A percentile compares a stretch with the other conserved stretches of the same genome.
Evolutionary conservation across 2,797 vertebrate species (phyloP).

Genomic region (Catamblyrhynchus diadema): DNA sequence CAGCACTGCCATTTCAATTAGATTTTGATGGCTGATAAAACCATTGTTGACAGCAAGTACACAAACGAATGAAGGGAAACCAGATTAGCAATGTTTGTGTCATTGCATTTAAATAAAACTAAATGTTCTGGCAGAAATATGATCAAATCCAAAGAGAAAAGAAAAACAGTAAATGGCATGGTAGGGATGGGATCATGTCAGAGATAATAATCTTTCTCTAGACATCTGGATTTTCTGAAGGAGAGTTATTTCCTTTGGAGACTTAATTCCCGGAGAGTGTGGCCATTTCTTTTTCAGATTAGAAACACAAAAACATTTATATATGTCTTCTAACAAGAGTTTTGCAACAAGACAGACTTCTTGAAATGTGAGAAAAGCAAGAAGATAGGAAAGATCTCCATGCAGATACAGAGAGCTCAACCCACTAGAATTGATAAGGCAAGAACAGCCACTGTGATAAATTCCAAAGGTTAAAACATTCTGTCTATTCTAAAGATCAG

Average conservation of each 20-base stretch:
- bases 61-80: constrained; percentile 62
- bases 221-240: constrained; percentile 36
- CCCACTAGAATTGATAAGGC: constrained; percentile 53
- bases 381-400: constrained; percentile 53
- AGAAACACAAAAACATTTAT: constrained; percentile 44
- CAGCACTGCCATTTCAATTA: constrained; percentile 72
- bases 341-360: constrained; percentile 48
- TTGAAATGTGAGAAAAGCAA: constrained; percentile 44
- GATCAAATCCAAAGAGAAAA: constrained; percentile 40
- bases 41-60: constrained; percentile 63
- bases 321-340: constrained; percentile 47
- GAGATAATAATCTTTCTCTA: neutral
- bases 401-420: constrained; percentile 49
- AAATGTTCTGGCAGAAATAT: constrained; percentile 46
- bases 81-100: constrained; percentile 65
- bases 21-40: constrained; percentile 74
- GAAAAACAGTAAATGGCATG: neutral
- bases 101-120: constrained; percentile 66
- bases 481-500: constrained; percentile 62
- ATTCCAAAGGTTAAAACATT: constrained; percentile 58
- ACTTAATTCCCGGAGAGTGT: constrained; percentile 32
- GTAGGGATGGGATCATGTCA: neutral
- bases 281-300: constrained; percentile 58
- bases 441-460: constrained; percentile 54
- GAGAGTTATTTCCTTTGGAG: constrained; percentile 23